Conservation (phyloP, 1,140 invertebrate genomes). For the Neuroterus valhalla region DNA sequence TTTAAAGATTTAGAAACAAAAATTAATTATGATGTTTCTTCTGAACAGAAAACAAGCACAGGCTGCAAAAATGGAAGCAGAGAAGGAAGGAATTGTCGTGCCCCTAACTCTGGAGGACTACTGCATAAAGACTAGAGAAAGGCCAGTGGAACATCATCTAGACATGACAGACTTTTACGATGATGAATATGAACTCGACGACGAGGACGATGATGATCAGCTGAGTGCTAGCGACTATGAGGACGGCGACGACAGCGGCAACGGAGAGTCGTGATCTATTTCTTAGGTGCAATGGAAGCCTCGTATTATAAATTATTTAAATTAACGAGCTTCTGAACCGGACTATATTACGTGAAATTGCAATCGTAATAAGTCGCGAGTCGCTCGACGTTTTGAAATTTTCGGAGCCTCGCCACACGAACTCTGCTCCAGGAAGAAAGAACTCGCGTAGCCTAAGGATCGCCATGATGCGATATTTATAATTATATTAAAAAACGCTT, state of each 20-base stretch:
- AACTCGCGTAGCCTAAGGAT: background rate
- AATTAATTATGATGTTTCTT: too few relatives aligned
- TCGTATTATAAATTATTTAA: too few relatives aligned
- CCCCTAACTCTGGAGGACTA: constrained; percentile 99
- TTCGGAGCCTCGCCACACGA: constrained; percentile 12
- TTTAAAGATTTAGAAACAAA: too few relatives aligned
- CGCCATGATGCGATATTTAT: background rate
- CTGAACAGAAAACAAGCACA: constrained; percentile 94
- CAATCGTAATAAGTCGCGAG: constrained; percentile 2
- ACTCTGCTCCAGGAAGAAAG: background rate
- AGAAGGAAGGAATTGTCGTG: constrained; percentile 96
- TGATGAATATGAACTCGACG: constrained; percentile 90
- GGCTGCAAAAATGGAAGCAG: constrained; percentile 94
- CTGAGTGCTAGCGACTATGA: constrained; percentile 80
- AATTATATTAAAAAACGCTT: background rate
- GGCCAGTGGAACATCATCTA: constrained; percentile 84
- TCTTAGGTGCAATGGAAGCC: constrained; percentile 53
- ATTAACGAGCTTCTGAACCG: constrained; percentile 61
- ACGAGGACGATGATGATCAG: constrained; percentile 82
- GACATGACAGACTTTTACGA: constrained; percentile 96
- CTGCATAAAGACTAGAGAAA: constrained; percentile 92
- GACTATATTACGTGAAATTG: constrained; percentile 32
- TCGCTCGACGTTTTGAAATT: constrained; percentile 45
- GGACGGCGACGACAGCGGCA: constrained; percentile 88
- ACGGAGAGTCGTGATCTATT: constrained; percentile 81